These are phyloP conservation scores for Alethe castanea DNA, from an alignment of 2,113 vertebrate genomes.

Conservation along the genomic window DNA sequence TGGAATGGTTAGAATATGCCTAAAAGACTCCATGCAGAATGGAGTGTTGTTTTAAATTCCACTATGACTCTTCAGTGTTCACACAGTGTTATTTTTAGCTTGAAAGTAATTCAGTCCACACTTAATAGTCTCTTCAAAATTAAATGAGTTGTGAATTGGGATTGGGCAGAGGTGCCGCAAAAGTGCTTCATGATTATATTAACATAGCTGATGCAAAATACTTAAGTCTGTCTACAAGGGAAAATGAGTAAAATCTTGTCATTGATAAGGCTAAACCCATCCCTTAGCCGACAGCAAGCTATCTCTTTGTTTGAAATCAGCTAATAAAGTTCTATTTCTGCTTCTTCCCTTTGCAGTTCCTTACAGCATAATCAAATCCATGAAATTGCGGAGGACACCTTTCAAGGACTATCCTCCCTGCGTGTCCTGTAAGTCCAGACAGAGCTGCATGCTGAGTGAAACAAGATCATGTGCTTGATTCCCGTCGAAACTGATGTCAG, in stretches of 20 bases:
- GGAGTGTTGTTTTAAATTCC: neutral
- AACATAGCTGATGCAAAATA: neutral
- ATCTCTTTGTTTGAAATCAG: neutral
- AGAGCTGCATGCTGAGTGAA: neutral
- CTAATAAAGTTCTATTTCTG: neutral
- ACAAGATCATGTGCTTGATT: neutral
- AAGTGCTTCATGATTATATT: neutral
- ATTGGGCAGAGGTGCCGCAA: neutral
- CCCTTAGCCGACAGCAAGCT: neutral
- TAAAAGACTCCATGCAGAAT: neutral
- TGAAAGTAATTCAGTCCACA: neutral
- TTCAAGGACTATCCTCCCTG: constrained; percentile 84
- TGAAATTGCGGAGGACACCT: constrained; percentile 83
- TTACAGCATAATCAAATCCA: constrained; percentile 91
- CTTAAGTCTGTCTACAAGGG: neutral
- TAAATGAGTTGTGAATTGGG: neutral
- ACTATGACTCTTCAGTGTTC: neutral
- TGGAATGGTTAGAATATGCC: neutral
- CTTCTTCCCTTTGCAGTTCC: constrained; percentile 73
- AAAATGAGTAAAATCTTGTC: neutral
- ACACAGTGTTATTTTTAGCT: neutral
- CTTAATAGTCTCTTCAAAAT: neutral
- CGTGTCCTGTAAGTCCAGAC: constrained; percentile 86
- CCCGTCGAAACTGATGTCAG: neutral
- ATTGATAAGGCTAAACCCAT: neutral